Evolutionary conservation across 2,113 vertebrate genomes (phyloP).

Genomic region (Corydoras sp.): DNA sequence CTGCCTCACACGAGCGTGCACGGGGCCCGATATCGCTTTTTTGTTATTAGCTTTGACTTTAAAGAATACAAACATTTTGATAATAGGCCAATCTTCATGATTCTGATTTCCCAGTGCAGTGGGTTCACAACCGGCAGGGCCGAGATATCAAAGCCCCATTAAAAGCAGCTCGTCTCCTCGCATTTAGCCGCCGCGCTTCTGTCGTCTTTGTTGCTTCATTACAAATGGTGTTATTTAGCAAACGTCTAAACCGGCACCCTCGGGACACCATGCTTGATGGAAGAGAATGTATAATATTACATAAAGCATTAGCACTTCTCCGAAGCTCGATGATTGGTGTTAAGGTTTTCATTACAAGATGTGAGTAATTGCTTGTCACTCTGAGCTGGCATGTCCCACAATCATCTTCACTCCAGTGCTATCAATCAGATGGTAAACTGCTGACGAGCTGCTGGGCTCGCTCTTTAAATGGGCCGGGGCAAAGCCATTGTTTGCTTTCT

Average conservation of each 20-base stretch:
- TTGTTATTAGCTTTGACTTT: conserved; percentile 39
- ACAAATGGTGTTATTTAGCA: conserved; percentile 77
- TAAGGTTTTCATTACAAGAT: conserved; percentile 74
- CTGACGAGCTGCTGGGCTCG: conserved; percentile 62
- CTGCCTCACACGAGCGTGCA: conserved; percentile 29
- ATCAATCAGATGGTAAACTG: conserved; percentile 74
- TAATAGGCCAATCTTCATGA: conserved; percentile 57
- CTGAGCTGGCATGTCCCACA: conserved; percentile 68
- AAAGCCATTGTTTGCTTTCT: conserved; percentile 65
- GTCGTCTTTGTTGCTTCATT: conserved; percentile 63
- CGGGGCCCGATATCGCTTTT: conserved; percentile 23
- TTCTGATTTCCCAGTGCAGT: conserved; percentile 45
- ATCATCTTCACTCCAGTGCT: conserved; percentile 67
- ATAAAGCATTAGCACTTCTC: conserved; percentile 64
- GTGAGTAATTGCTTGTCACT: conserved; percentile 75
- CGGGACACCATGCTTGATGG: conserved; percentile 59
- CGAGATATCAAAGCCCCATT: conserved; percentile 23
- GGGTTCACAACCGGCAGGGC: background rate
- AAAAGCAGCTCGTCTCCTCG: conserved; percentile 15
- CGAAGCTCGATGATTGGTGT: conserved; percentile 69
- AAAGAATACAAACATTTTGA: conserved; percentile 54
- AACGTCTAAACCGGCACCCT: conserved; percentile 66
- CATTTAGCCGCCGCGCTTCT: conserved; percentile 50
- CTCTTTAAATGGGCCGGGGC: conserved; percentile 57
- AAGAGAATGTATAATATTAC: conserved; percentile 68